These are phyloP conservation scores for Leptura quadrifasciata DNA, from an alignment of 2,888 invertebrate species.

Conservation along the genomic window DNA sequence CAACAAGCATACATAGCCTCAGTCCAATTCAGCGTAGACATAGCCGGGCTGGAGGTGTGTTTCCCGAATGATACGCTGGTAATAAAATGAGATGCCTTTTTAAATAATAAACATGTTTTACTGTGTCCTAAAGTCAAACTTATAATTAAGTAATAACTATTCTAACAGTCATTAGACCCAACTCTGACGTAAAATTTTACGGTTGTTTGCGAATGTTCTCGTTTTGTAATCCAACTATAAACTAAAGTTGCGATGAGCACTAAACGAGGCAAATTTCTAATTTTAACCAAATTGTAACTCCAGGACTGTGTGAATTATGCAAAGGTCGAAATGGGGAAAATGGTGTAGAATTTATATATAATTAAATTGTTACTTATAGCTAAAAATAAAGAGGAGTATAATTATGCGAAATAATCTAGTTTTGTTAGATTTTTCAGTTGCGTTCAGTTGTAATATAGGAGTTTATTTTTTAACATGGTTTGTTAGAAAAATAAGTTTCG, in stretches of 20 bases:
- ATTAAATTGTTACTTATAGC: neutral
- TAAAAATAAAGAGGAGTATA: neutral
- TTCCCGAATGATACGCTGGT: no score
- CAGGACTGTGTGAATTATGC: slow-evolving; percentile 35
- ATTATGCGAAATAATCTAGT: neutral
- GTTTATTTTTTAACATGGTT: no score
- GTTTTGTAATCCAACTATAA: slow-evolving; percentile 34
- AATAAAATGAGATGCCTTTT: no score
- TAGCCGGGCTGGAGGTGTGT: no score
- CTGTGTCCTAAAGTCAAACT: neutral
- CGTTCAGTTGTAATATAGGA: no score
- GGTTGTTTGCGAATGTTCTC: slow-evolving; percentile 31
- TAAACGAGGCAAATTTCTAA: slow-evolving; percentile 30
- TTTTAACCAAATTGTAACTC: slow-evolving; percentile 22
- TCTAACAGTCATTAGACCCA: slow-evolving; percentile 6
- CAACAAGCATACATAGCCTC: no score
- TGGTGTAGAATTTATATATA: neutral
- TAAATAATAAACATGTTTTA: neutral
- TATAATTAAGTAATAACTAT: slow-evolving; percentile 16
- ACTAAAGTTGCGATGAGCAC: slow-evolving; percentile 6
- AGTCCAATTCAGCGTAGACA: no score
- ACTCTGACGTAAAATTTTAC: slow-evolving; percentile 16
- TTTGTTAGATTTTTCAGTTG: no score
- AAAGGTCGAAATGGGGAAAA: slow-evolving; percentile 10
- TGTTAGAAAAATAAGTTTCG: no score